Evolutionary conservation across 2,888 invertebrate genomes (phyloP), one percentile per base, ranked within the genome.

Genomic region (Ligdia adustata): DNA sequence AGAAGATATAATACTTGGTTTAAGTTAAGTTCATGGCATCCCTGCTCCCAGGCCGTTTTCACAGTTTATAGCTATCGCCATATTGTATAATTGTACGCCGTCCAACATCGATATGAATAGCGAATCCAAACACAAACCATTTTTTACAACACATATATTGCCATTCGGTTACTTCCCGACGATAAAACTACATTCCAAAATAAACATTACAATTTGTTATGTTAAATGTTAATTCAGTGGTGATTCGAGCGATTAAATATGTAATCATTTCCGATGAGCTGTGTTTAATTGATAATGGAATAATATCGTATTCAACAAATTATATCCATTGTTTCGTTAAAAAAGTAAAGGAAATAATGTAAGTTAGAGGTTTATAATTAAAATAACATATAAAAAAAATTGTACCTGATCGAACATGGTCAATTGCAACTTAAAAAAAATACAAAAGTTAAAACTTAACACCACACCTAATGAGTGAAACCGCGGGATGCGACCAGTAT

Each of bases 1-100:
- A n/a, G n/a, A n/a, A n/a, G n/a, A n/a, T n/a, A n/a, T n/a, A n/a
- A n/a, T n/a, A n/a, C n/a, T n/a, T n/a, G n/a, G n/a, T n/a, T n/a
- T n/a, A n/a, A 22, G 16, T 29, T 14, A 33, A 28, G 13, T 29
- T 9, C 13, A 16, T 18, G 13, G 28, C 48, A 49, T 33, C 48
- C 48, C 48, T 43, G 12, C 20, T 15, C 4, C 11, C 38, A n/a
- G 20, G 15, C 42, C 44, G 39, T 53, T 29, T 33, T 15, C 27
- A 26, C 22, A 45, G 43, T 49, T 52, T 48, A 39, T 45, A 29
- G 42, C 44, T 26, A 27, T 26, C 39, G 40, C 37, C 55, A 64
- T 60, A 44, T 54, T 57, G 59, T 57, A 45, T 69, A 69, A 65
- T 69, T 66, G 65, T 59, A 60, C 63, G 45, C 51, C 51, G 56